Conservation (phyloP, 1,140 invertebrate species). For the Oryzaephilus surinamensis region DNA sequence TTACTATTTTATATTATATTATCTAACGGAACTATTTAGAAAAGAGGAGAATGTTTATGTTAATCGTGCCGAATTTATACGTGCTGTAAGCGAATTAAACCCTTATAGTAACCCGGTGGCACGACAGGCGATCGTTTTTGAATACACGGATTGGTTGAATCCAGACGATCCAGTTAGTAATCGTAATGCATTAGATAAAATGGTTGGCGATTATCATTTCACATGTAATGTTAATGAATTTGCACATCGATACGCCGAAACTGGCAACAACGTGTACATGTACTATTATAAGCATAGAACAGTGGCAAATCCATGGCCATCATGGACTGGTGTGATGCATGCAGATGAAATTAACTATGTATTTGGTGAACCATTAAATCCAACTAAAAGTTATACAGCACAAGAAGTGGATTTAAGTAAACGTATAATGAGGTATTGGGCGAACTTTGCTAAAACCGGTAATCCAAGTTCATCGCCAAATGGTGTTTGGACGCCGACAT, state of each 20-base stretch:
- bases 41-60: slow-evolving; percentile 76
- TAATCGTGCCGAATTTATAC: slow-evolving; percentile 62
- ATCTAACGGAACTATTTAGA: slow-evolving; percentile 69
- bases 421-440: slow-evolving; percentile 90
- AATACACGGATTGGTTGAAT: slow-evolving; percentile 87
- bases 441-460: slow-evolving; percentile 91
- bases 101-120: slow-evolving; percentile 75
- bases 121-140: slow-evolving; percentile 73
- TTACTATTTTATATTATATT: slow-evolving; percentile 90
- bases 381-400: slow-evolving; percentile 61
- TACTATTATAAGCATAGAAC: slow-evolving; percentile 91
- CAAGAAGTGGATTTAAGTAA: slow-evolving; percentile 73
- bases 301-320: slow-evolving; percentile 78
- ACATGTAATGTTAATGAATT: slow-evolving; percentile 91
- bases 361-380: slow-evolving; percentile 84
- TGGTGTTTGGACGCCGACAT: slow-evolving; percentile 50
- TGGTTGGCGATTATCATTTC: slow-evolving; percentile 96
- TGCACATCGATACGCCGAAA: slow-evolving; percentile 76
- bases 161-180: slow-evolving; percentile 77
- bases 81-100: slow-evolving; percentile 68
- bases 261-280: slow-evolving; percentile 85
- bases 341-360: slow-evolving; percentile 93
- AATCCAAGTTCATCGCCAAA: slow-evolving; percentile 57
- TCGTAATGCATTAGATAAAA: slow-evolving; percentile 77
- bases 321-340: slow-evolving; percentile 93